A percentile compares a stretch with the other conserved stretches of the same genome.
Evolutionary conservation across 2,888 invertebrate genomes (phyloP).

Genomic region (Dicyrtomina minuta): DNA sequence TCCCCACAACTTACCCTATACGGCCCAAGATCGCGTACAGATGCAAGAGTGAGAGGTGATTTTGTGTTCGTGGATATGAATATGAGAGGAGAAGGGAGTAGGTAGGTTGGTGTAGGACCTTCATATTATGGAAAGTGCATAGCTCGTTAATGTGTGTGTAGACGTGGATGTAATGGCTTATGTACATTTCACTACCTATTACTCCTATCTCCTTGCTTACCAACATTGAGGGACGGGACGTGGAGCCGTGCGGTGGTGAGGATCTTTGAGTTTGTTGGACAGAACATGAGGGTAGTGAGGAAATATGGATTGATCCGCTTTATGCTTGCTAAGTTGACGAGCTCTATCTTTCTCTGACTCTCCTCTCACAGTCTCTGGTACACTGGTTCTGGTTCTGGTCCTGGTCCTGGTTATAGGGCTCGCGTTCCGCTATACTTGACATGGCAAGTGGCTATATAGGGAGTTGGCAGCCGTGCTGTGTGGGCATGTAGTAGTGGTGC

Average conservation of each 20-base stretch:
- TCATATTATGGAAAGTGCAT: constrained; percentile 12
- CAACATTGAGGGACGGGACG: no score
- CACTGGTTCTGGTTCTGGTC: neutral
- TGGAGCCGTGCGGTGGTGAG: constrained; percentile 9
- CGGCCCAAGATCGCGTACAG: no score
- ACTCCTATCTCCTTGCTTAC: no score
- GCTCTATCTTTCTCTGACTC: neutral
- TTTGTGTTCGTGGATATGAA: no score
- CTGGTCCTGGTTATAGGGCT: neutral
- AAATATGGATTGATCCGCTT: constrained; percentile 33
- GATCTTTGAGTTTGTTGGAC: constrained; percentile 15
- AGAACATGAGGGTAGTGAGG: constrained; percentile 22
- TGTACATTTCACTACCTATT: constrained; percentile 12
- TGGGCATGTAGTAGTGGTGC: no score
- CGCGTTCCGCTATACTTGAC: no score
- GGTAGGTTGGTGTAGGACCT: neutral
- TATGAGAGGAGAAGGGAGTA: no score
- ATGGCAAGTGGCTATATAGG: no score
- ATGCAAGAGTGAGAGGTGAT: no score
- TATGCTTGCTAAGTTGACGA: constrained; percentile 26
- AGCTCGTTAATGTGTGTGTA: constrained; percentile 26
- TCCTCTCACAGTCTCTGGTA: no score
- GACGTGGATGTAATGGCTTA: constrained; percentile 9
- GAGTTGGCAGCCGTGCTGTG: no score
- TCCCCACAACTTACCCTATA: no score